These are phyloP conservation scores for Periophthalmus modestus DNA, from an alignment of 2,113 vertebrate species.

Conservation along the genomic window DNA sequence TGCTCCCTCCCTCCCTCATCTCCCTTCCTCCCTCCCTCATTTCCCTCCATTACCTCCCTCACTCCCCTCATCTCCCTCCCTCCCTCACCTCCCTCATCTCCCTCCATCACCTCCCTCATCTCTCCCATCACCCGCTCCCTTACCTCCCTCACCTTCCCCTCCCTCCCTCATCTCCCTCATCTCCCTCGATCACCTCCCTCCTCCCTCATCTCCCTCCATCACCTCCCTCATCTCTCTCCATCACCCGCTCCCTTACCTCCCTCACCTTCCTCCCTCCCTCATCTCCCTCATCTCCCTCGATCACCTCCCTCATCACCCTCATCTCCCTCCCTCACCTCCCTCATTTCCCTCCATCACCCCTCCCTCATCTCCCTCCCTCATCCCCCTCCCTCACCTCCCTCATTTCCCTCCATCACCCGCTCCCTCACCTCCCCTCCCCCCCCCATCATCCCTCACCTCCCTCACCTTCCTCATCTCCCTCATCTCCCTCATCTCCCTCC, in stretches of 20 bases:
- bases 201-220: constrained; percentile 43
- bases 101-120: too few species aligned
- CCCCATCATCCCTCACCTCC: constrained; percentile 50
- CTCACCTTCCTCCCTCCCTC: constrained; percentile 50
- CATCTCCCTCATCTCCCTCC: constrained; percentile 20
- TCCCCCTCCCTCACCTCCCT: constrained; percentile 50
- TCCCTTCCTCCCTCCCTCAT: constrained; percentile 51
- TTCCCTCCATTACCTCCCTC: too few species aligned
- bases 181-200: constrained; percentile 45
- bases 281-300: too few species aligned
- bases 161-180: constrained; percentile 47
- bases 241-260: constrained; percentile 53
- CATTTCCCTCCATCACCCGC: too few species aligned
- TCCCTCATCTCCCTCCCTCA: constrained; percentile 35
- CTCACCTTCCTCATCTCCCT: too few species aligned
- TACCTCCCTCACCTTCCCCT: constrained; percentile 13
- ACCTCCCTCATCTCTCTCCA: too few species aligned
- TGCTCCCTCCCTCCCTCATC: constrained; percentile 59
- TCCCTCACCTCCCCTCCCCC: constrained; percentile 46
- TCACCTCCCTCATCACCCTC: too few species aligned
- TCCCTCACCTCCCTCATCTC: constrained; percentile 49
- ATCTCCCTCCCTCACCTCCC: too few species aligned
- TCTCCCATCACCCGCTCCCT: constrained; percentile 58
- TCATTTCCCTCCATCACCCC: too few species aligned
- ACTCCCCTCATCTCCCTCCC: constrained; percentile 32